Conservation (phyloP, 1,140 invertebrate genomes). For the Matsumurasca onukii region DNA sequence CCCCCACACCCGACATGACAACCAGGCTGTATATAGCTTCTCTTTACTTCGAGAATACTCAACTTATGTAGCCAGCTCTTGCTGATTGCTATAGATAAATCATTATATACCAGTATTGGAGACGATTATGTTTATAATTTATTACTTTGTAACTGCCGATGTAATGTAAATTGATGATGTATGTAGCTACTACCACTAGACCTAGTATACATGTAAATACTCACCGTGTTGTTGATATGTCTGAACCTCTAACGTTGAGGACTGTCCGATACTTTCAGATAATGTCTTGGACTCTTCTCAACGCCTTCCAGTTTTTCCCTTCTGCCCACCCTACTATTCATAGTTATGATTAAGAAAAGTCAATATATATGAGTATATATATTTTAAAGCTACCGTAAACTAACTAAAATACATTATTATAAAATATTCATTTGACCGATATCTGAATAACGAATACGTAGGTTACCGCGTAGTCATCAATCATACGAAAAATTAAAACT, state of each 20-base stretch:
- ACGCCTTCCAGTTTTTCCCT: neutral
- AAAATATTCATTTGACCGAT: neutral
- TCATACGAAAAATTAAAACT: neutral
- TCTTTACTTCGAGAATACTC: neutral
- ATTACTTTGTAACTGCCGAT: conserved; percentile 8
- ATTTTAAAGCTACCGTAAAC: neutral
- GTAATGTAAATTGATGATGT: neutral
- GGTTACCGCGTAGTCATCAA: neutral
- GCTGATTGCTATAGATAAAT: neutral
- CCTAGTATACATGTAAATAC: conserved; percentile 13
- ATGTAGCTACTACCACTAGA: conserved; percentile 16
- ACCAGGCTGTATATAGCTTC: neutral
- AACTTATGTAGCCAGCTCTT: neutral
- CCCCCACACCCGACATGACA: neutral
- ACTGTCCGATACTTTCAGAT: neutral
- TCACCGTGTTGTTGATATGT: neutral
- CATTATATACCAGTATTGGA: neutral
- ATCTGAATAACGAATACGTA: neutral
- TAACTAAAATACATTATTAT: neutral
- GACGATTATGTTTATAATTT: conserved; percentile 14
- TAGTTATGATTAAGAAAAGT: neutral
- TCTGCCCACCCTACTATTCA: neutral
- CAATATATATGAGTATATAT: neutral
- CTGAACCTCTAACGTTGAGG: neutral
- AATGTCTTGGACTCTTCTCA: conserved; percentile 13